Percentiles rank a stretch among this genome's conserved stretches.
Conservation (phyloP, 2,113 vertebrate genomes). For the Tyrannus savana region DNA sequence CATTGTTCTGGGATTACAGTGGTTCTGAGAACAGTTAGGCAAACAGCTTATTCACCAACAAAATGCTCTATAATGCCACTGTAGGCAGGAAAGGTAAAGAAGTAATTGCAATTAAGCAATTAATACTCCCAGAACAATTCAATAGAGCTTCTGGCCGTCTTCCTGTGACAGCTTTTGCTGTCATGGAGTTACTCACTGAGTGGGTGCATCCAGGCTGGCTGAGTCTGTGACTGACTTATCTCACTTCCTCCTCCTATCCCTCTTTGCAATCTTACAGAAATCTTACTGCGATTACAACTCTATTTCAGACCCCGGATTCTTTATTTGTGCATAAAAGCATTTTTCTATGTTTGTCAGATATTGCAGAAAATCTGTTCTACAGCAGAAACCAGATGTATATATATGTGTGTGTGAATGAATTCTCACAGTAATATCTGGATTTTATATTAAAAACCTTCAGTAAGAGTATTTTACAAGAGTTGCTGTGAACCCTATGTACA, state of each 20-base stretch:
- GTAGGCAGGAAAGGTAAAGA: not conserved
- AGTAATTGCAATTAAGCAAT: not conserved
- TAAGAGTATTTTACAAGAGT: not conserved
- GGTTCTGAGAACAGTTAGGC: not conserved
- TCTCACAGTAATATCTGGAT: not conserved
- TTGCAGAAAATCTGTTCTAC: not conserved
- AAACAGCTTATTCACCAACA: not conserved
- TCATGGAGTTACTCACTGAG: not conserved
- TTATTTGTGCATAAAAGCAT: not conserved
- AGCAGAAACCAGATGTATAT: not conserved
- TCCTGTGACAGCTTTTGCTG: conserved; percentile 14
- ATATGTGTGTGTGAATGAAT: not conserved
- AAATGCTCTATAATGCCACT: not conserved
- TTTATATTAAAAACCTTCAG: not conserved
- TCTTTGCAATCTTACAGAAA: not conserved
- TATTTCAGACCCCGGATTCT: not conserved
- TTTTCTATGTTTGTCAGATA: not conserved
- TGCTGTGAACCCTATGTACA: not conserved
- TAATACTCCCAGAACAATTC: not conserved
- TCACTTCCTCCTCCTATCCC: not conserved
- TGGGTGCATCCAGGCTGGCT: not conserved
- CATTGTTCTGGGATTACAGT: not conserved
- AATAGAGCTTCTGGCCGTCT: not conserved
- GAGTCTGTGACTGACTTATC: conserved; percentile 26
- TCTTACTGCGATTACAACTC: not conserved